These are phyloP conservation scores for Drosophila neocordata DNA, from an alignment of 1,140 invertebrate species.

Conservation along the genomic window DNA sequence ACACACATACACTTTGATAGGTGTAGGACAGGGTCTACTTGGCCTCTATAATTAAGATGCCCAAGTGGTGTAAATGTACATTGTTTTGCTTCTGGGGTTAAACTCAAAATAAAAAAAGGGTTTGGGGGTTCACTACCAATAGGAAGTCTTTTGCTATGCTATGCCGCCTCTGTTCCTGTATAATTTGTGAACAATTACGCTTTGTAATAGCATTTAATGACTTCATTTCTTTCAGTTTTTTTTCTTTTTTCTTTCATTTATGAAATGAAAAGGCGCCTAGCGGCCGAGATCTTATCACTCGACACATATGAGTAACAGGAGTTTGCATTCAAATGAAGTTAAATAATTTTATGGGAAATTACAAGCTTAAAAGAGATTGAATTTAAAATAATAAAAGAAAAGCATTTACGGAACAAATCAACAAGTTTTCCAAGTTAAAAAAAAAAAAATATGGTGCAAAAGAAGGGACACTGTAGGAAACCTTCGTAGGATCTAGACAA, in stretches of 20 bases:
- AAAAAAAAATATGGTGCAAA: no score
- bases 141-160: slow-evolving; percentile 43
- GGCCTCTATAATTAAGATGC: slow-evolving; percentile 73
- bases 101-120: slow-evolving; percentile 24
- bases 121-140: slow-evolving; percentile 21
- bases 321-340: slow-evolving; percentile 9
- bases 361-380: background rate
- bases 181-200: slow-evolving; percentile 81
- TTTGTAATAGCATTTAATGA: slow-evolving; percentile 81
- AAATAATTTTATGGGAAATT: background rate
- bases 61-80: slow-evolving; percentile 73
- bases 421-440: no score
- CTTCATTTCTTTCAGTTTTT: slow-evolving; percentile 72
- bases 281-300: slow-evolving; percentile 6
- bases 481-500: no score
- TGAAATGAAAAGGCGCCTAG: slow-evolving; percentile 26
- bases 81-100: slow-evolving; percentile 47
- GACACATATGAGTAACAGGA: background rate
- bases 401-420: no score
- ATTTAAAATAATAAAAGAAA: background rate
- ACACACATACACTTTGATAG: background rate
- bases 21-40: slow-evolving; percentile 22
- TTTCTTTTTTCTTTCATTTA: no score
- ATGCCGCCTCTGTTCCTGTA: slow-evolving; percentile 40
- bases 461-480: no score